Percentiles rank a stretch among this genome's conserved stretches.
Evolutionary conservation across 2,888 invertebrate species (phyloP).

Genomic region (Cerceris ruficornis): DNA sequence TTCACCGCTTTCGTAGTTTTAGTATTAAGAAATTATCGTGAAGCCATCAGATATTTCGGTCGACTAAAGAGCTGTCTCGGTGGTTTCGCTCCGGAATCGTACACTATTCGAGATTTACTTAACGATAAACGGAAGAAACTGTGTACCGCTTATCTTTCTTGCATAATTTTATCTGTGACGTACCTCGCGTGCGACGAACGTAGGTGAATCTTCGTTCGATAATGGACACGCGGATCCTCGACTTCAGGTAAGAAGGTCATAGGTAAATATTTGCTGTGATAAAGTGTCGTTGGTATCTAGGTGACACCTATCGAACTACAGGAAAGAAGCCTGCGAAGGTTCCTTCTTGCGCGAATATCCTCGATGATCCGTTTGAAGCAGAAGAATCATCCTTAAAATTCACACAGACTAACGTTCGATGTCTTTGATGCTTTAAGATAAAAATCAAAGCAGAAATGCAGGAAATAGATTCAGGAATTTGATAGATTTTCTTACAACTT

Average conservation of each 20-base stretch:
- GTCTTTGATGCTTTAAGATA: too few relatives aligned
- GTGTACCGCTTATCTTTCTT: conserved; percentile 68
- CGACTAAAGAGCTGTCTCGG: background rate
- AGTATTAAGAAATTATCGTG: too few relatives aligned
- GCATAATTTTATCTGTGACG: conserved; percentile 67
- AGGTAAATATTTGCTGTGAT: conserved; percentile 66
- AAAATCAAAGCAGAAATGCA: too few relatives aligned
- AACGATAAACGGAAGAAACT: conserved; percentile 67
- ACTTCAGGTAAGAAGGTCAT: conserved; percentile 50
- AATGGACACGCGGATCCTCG: conserved; percentile 26
- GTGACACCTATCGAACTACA: conserved; percentile 5
- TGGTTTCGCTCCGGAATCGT: background rate
- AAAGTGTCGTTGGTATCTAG: conserved; percentile 42
- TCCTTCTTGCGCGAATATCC: too few relatives aligned
- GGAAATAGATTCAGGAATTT: too few relatives aligned
- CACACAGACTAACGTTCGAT: too few relatives aligned
- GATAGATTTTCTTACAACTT: background rate
- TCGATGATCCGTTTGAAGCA: background rate
- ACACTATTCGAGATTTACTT: conserved; percentile 64
- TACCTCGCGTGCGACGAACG: conserved; percentile 15
- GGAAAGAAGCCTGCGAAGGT: too few relatives aligned
- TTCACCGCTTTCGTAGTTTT: too few relatives aligned
- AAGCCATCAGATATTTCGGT: too few relatives aligned
- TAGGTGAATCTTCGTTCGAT: conserved; percentile 40
- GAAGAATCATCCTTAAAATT: background rate